These are phyloP conservation scores for Sitodiplosis mosellana DNA, from an alignment of 1,140 invertebrate species.

Conservation along the genomic window DNA sequence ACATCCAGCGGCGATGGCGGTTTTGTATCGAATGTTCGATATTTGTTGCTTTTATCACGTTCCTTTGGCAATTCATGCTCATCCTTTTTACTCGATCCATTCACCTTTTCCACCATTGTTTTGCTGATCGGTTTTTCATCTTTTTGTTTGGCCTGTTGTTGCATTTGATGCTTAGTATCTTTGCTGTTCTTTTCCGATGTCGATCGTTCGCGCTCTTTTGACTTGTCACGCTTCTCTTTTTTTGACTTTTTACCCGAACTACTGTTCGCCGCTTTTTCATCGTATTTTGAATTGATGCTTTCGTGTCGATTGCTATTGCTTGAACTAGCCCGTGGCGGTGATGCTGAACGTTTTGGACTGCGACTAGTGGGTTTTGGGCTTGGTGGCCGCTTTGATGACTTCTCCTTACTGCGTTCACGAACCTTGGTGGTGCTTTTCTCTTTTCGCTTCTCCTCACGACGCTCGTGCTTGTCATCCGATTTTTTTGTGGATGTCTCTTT, in stretches of 20 bases:
- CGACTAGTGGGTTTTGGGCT: conserved; percentile 30
- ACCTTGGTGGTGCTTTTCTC: conserved; percentile 39
- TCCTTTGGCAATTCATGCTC: not conserved
- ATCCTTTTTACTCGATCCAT: not conserved
- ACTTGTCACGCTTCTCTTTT: conserved; percentile 25
- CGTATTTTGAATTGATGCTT: too few relatives aligned
- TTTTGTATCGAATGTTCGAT: conserved; percentile 9
- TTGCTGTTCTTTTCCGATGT: conserved; percentile 26
- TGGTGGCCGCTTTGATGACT: conserved; percentile 35
- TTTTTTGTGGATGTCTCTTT: conserved; percentile 29
- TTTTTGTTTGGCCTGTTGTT: not conserved
- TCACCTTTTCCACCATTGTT: not conserved
- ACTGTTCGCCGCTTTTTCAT: conserved; percentile 12
- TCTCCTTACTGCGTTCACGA: conserved; percentile 36
- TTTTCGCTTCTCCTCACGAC: conserved; percentile 41
- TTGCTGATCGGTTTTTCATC: not conserved
- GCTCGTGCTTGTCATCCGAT: conserved; percentile 37
- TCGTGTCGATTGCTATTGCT: conserved; percentile 6
- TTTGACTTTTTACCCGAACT: conserved; percentile 28
- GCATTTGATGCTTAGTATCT: conserved; percentile 10
- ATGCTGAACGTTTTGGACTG: conserved; percentile 12
- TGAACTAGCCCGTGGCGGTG: conserved; percentile 7
- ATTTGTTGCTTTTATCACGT: not conserved
- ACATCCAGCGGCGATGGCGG: conserved; percentile 9
- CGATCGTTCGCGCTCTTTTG: conserved; percentile 29